phyloP scores from a whole-genome alignment of 2,888 invertebrate genomes.

The Andrena trimmerana region DNA sequence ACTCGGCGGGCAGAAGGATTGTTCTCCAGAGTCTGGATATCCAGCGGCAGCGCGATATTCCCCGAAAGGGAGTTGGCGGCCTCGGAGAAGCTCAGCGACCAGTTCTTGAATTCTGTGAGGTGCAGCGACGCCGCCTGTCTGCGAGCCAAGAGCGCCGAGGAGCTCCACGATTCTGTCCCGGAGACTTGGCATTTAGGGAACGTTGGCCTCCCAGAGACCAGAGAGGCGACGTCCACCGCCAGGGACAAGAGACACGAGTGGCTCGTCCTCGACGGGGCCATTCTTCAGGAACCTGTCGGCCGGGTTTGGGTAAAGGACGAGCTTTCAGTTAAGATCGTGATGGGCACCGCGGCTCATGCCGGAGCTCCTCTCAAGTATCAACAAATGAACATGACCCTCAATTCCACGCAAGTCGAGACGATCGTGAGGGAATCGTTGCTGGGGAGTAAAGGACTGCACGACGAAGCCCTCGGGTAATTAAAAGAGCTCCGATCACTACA shows the following conservation, averaged over 20 bases:
- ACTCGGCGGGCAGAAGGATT: slow-evolving; percentile 88
- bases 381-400: slow-evolving; percentile 89
- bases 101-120: slow-evolving; percentile 87
- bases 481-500: not conserved
- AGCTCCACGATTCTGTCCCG: slow-evolving; percentile 90
- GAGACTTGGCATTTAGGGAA: slow-evolving; percentile 89
- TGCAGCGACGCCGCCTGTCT: slow-evolving; percentile 87
- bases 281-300: slow-evolving; percentile 89
- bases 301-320: slow-evolving; percentile 88
- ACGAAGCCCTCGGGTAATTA: slow-evolving; percentile 86
- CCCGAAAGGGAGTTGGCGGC: slow-evolving; percentile 89
- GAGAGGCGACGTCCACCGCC: slow-evolving; percentile 65
- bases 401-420: slow-evolving; percentile 88
- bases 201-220: slow-evolving; percentile 86
- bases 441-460: slow-evolving; percentile 88
- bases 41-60: slow-evolving; percentile 91
- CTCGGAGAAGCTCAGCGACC: slow-evolving; percentile 88
- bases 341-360: slow-evolving; percentile 92
- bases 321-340: slow-evolving; percentile 86
- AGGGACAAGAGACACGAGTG: slow-evolving; percentile 89
- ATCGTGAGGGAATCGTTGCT: slow-evolving; percentile 89
- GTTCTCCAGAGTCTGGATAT: slow-evolving; percentile 92
- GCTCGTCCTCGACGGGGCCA: slow-evolving; percentile 91
- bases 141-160: slow-evolving; percentile 83
- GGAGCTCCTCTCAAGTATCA: slow-evolving; percentile 88